phyloP scores from a whole-genome alignment of 2,888 invertebrate genomes.

The Phorcus lineatus region DNA sequence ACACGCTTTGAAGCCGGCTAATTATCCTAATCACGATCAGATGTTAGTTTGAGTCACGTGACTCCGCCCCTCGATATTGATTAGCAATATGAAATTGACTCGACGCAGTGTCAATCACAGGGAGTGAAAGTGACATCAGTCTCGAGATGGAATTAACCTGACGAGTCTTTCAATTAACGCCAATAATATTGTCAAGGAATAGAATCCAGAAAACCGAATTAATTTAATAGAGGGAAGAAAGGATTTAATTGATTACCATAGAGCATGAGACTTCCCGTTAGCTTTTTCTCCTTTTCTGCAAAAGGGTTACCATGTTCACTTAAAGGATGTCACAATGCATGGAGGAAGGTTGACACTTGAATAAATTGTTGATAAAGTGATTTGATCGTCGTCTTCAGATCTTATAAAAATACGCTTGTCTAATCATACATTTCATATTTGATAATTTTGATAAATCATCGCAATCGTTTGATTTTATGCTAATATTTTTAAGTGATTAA shows the following conservation, averaged over 20 bases:
- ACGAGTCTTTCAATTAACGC: constrained; percentile 22
- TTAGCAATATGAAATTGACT: constrained; percentile 24
- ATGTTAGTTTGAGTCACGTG: constrained; percentile 15
- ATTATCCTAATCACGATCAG: constrained; percentile 20
- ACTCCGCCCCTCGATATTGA: constrained; percentile 9
- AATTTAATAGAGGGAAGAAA: constrained; percentile 13
- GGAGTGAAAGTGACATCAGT: background rate
- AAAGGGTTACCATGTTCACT: no score
- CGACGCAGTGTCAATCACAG: constrained; percentile 4
- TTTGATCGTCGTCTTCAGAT: no score
- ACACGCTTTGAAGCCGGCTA: constrained; percentile 6
- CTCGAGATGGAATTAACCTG: constrained; percentile 16
- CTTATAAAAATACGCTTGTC: no score
- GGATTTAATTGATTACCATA: background rate
- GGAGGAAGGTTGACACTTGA: no score
- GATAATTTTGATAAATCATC: no score
- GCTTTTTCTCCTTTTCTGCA: no score
- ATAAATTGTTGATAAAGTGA: no score
- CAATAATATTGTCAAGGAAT: background rate
- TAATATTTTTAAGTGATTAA: no score
- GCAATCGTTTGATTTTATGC: no score
- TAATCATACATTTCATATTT: no score
- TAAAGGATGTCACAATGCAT: no score
- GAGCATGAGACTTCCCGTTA: no score
- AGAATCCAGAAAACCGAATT: constrained; percentile 12